A percentile compares a stretch with the other conserved stretches of the same genome.
Conservation (phyloP, 2,113 vertebrate species). For the Xerus inauris region DNA sequence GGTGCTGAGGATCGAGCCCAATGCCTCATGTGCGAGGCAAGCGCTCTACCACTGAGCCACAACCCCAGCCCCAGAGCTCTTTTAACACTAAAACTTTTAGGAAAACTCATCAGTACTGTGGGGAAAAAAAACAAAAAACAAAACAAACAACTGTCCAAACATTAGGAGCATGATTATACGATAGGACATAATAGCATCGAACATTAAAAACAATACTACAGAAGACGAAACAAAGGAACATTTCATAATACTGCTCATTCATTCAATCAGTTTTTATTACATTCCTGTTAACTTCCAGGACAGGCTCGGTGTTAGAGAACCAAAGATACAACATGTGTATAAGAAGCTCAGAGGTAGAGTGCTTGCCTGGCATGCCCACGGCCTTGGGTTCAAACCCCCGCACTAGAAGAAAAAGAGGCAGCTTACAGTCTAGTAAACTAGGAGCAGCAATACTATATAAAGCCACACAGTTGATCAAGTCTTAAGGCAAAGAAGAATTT, state of each 20-base stretch:
- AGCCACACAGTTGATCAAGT: neutral
- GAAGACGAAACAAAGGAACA: neutral
- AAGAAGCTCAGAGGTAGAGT: neutral
- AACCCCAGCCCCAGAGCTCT: too few species aligned
- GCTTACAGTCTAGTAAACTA: neutral
- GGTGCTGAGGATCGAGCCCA: too few species aligned
- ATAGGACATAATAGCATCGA: neutral
- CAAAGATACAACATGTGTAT: neutral
- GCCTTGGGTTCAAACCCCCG: neutral
- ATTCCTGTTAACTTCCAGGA: neutral
- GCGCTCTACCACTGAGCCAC: too few species aligned
- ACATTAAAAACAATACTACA: neutral
- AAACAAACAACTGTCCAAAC: neutral
- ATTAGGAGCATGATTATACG: neutral
- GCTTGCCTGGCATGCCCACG: neutral
- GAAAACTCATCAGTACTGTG: neutral
- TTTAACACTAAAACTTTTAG: neutral
- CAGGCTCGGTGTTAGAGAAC: neutral
- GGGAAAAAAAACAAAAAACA: accelerated
- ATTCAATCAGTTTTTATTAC: neutral
- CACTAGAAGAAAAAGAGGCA: neutral
- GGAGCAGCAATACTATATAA: neutral
- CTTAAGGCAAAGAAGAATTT: neutral
- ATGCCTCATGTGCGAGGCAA: too few species aligned
- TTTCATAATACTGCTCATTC: neutral